Evolutionary conservation across 1,140 invertebrate genomes (phyloP).

Genomic region (Colletes latitarsis): DNA sequence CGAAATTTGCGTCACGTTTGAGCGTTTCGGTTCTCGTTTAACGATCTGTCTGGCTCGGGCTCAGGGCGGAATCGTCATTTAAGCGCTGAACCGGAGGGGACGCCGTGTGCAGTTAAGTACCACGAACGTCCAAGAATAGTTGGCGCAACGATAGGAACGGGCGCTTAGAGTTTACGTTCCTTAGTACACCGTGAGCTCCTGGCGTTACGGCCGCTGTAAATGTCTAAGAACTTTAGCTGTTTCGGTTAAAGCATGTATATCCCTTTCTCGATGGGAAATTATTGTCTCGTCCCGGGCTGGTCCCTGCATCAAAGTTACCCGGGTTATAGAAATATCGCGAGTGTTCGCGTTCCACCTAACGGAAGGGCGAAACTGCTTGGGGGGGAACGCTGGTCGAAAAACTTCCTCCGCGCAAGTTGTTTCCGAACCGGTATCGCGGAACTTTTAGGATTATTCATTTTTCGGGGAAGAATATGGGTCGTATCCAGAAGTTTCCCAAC

Average conservation of each 20-base stretch:
- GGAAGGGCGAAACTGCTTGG: background rate
- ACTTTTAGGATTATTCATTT: no score
- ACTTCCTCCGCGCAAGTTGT: background rate
- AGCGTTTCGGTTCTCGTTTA: conserved; percentile 24
- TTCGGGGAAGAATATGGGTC: no score
- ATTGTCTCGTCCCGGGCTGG: background rate
- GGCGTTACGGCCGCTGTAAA: conserved; percentile 40
- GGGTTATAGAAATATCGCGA: background rate
- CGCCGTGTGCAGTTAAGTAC: conserved; percentile 42
- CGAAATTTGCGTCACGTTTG: background rate
- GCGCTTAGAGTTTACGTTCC: conserved; percentile 27
- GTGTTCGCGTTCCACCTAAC: background rate
- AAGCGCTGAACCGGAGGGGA: conserved; percentile 20
- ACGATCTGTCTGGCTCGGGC: conserved; percentile 8
- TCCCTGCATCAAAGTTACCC: conserved; percentile 10
- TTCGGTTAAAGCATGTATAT: conserved; percentile 28
- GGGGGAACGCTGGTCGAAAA: background rate
- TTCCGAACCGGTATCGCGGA: no score
- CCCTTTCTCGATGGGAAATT: conserved; percentile 27
- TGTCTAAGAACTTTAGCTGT: conserved; percentile 46
- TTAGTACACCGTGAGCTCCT: conserved; percentile 28
- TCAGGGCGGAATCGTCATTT: background rate
- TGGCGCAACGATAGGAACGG: conserved; percentile 46
- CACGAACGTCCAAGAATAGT: conserved; percentile 40
- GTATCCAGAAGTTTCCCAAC: no score